A percentile compares a stretch with the other conserved stretches of the same genome.
phyloP scores from a whole-genome alignment of 1,140 invertebrate species.

The Macrotrachela quadricornifera region DNA sequence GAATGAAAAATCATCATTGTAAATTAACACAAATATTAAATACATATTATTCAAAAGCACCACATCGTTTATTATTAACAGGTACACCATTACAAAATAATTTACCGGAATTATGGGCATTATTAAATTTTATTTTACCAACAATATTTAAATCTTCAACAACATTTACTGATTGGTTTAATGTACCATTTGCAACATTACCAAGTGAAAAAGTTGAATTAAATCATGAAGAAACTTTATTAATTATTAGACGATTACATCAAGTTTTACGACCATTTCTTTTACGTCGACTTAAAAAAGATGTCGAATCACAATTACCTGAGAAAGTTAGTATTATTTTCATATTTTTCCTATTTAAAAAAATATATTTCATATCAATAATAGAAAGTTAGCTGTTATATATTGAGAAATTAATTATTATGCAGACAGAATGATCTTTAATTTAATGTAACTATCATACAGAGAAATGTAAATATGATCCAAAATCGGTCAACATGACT shows the following conservation, averaged over 20 bases:
- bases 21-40: constrained; percentile 84
- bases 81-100: constrained; percentile 93
- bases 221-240: constrained; percentile 95
- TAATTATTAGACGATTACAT: constrained; percentile 93
- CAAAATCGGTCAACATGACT: too few relatives aligned
- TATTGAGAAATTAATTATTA: too few relatives aligned
- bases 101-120: constrained; percentile 87
- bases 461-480: too few relatives aligned
- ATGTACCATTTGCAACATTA: constrained; percentile 80
- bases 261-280: constrained; percentile 92
- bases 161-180: constrained; percentile 98
- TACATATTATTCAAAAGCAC: constrained; percentile 68
- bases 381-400: too few relatives aligned
- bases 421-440: too few relatives aligned
- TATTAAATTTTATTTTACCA: constrained; percentile 89
- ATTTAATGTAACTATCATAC: too few relatives aligned
- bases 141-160: constrained; percentile 93
- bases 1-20: constrained; percentile 99
- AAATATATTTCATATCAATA: too few relatives aligned
- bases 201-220: constrained; percentile 92
- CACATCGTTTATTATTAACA: constrained; percentile 75
- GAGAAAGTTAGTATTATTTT: constrained; percentile 47
- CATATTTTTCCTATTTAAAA: too few relatives aligned
- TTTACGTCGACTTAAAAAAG: constrained; percentile 79
- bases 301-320: constrained; percentile 90